These are phyloP conservation scores for Acromyrmex echinatior DNA, from an alignment of 1,140 invertebrate species.

Conservation along the genomic window DNA sequence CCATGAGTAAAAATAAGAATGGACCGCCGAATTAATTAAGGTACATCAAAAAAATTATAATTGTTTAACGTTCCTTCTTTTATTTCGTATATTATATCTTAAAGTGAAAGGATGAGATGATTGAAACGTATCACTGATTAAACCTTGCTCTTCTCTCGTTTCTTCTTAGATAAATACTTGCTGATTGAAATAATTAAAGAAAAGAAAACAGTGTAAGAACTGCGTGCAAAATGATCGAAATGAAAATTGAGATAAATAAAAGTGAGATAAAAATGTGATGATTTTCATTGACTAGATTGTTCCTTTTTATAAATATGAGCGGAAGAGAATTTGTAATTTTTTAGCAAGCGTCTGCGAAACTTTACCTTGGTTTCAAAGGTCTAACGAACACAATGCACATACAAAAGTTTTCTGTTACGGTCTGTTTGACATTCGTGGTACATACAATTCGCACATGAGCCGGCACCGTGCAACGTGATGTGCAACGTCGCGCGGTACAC, in stretches of 20 bases:
- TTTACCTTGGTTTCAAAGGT: slow-evolving; percentile 23
- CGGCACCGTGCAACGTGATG: slow-evolving; percentile 1
- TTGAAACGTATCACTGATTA: neutral
- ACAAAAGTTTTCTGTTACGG: slow-evolving; percentile 41
- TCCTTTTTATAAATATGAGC: neutral
- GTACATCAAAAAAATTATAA: neutral
- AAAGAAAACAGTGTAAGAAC: neutral
- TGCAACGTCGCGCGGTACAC: neutral
- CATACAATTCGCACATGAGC: slow-evolving; percentile 35
- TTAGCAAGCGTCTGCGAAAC: slow-evolving; percentile 44
- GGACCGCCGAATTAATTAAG: neutral
- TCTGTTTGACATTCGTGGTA: slow-evolving; percentile 53
- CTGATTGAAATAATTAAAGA: neutral
- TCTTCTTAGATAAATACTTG: neutral
- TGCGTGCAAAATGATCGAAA: neutral
- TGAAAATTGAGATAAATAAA: neutral
- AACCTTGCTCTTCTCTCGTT: neutral
- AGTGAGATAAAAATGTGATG: neutral
- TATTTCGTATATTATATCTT: neutral
- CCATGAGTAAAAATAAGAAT: neutral
- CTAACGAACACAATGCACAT: slow-evolving; percentile 38
- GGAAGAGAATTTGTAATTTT: neutral
- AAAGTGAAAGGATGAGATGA: neutral
- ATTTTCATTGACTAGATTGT: neutral
- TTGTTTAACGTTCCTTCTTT: neutral